Evolutionary conservation across 2,797 vertebrate genomes (phyloP).

Genomic region (Iguana delicatissima): DNA sequence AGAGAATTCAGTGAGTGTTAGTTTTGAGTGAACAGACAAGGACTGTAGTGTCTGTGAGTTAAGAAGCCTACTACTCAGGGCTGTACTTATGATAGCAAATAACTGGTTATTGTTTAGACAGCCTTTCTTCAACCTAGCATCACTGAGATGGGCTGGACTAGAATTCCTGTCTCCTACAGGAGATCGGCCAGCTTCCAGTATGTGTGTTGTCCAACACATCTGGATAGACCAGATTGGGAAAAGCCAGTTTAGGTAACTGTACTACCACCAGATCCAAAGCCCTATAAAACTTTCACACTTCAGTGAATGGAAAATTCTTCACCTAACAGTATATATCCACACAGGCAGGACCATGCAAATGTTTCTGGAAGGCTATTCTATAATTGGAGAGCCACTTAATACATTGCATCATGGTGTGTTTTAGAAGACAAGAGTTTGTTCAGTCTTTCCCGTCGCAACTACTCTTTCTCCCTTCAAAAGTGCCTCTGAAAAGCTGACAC

Average conservation of each 20-base stretch:
- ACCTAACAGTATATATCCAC: too few relatives aligned
- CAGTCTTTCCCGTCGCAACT: background rate
- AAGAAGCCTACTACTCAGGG: background rate
- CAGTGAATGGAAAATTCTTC: too few relatives aligned
- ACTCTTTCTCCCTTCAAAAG: background rate
- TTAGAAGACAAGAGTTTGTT: background rate
- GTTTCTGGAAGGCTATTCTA: too few relatives aligned
- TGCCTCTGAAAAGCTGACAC: background rate
- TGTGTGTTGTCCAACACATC: background rate
- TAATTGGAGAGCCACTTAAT: too few relatives aligned
- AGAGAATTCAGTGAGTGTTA: background rate
- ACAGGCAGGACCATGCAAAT: too few relatives aligned
- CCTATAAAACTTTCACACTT: background rate
- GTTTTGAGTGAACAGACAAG: background rate
- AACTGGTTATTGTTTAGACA: background rate
- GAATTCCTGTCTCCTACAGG: background rate
- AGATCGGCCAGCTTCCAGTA: background rate
- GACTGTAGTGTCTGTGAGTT: background rate
- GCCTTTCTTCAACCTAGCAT: background rate
- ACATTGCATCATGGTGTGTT: too few relatives aligned
- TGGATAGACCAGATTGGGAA: background rate
- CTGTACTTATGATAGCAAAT: background rate
- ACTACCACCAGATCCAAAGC: background rate
- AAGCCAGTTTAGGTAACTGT: background rate
- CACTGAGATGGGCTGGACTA: background rate